These are phyloP conservation scores for Entomobrya multifasciata DNA, from an alignment of 2,888 invertebrate species.

Conservation along the genomic window DNA sequence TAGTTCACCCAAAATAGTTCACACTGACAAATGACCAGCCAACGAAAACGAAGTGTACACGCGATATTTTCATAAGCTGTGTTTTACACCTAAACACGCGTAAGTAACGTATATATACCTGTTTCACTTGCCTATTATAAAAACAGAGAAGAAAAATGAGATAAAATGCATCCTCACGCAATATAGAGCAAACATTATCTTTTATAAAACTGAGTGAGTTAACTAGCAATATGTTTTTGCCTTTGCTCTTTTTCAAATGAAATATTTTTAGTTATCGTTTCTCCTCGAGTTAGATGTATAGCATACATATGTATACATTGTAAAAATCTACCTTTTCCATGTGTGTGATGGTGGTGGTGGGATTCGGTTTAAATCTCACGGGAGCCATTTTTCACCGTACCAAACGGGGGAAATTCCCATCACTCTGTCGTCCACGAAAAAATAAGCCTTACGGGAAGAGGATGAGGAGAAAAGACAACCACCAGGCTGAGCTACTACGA, in stretches of 20 bases:
- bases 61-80: too few relatives aligned
- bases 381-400: constrained; percentile 67
- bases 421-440: constrained; percentile 58
- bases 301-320: not conserved
- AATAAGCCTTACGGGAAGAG: not conserved
- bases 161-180: too few relatives aligned
- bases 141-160: too few relatives aligned
- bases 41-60: too few relatives aligned
- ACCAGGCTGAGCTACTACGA: not conserved
- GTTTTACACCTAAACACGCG: too few relatives aligned
- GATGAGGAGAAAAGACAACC: not conserved
- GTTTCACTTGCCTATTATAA: too few relatives aligned
- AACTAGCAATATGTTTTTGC: too few relatives aligned
- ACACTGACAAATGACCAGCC: too few relatives aligned
- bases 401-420: constrained; percentile 64
- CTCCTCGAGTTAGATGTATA: not conserved
- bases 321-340: not conserved
- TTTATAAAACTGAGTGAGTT: too few relatives aligned
- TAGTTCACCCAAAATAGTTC: too few relatives aligned
- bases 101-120: too few relatives aligned
- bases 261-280: not conserved
- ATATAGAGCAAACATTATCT: too few relatives aligned
- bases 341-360: constrained; percentile 7
- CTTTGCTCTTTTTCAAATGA: not conserved
- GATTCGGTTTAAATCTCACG: constrained; percentile 54